These are phyloP conservation scores for Ispidina lecontei DNA, from an alignment of 2,797 vertebrate species.

Conservation along the genomic window DNA sequence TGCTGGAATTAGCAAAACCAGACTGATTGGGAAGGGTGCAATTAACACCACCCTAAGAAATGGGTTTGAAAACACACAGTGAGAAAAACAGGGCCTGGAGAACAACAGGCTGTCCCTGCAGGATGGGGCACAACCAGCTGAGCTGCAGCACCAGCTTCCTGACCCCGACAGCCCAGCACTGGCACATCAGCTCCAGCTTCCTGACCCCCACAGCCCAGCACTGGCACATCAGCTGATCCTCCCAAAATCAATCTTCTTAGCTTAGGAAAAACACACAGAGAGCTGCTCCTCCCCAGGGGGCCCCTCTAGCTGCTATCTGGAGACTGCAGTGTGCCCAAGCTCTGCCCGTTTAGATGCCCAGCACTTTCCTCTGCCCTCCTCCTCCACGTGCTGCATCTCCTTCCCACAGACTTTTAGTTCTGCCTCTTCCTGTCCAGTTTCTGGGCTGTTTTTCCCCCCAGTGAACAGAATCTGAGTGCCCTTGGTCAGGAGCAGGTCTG, in stretches of 20 bases:
- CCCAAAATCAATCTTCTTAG: not conserved
- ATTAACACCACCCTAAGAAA: not conserved
- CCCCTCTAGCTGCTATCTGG: not conserved
- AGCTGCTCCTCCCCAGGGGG: not conserved
- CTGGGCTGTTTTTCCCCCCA: too few relatives aligned
- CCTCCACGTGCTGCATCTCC: not conserved
- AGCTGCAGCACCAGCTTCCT: not conserved
- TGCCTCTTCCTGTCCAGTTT: not conserved
- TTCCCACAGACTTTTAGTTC: not conserved
- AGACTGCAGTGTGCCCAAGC: not conserved
- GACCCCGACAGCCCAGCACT: too few relatives aligned
- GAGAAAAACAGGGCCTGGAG: not conserved
- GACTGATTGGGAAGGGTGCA: not conserved
- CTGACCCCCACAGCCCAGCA: too few relatives aligned
- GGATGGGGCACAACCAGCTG: accelerated
- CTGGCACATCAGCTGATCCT: not conserved
- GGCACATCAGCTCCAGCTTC: too few relatives aligned
- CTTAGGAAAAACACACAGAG: not conserved
- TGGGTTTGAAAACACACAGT: not conserved
- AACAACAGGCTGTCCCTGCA: not conserved
- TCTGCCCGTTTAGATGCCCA: not conserved
- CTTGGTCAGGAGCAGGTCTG: accelerated
- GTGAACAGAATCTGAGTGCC: not conserved
- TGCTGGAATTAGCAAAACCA: not conserved
- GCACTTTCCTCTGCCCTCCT: not conserved